phyloP scores from a whole-genome alignment of 2,888 invertebrate genomes.

The Biston betularia region DNA sequence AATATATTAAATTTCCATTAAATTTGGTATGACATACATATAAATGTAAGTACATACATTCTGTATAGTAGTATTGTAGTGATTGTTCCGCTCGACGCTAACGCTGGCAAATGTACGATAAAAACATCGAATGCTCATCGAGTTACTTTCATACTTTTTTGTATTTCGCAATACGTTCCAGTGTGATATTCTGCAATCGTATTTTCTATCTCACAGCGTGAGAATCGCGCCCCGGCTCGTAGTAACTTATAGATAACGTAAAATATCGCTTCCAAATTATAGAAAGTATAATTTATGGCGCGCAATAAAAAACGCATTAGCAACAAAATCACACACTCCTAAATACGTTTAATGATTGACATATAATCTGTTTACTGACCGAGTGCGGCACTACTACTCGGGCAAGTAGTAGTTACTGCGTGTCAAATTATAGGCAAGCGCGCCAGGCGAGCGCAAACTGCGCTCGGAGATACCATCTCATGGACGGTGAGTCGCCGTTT shows the following conservation, averaged over 20 bases:
- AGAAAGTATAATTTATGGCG: slow-evolving; percentile 76
- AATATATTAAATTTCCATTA: too few species aligned
- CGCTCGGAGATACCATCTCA: slow-evolving; percentile 27
- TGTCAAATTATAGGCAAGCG: slow-evolving; percentile 10
- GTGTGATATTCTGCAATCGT: too few species aligned
- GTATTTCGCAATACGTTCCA: neutral
- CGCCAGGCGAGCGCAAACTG: slow-evolving; percentile 12
- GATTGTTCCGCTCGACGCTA: too few species aligned
- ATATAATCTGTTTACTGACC: slow-evolving; percentile 34
- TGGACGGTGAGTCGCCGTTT: slow-evolving; percentile 14
- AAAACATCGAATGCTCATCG: too few species aligned
- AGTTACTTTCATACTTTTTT: neutral
- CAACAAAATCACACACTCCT: slow-evolving; percentile 51
- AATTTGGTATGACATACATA: too few species aligned
- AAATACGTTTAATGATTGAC: slow-evolving; percentile 45
- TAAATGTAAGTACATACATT: too few species aligned
- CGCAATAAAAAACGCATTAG: slow-evolving; percentile 63
- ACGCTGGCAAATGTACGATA: too few species aligned
- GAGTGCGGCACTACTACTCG: neutral
- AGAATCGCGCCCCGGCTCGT: slow-evolving; percentile 28
- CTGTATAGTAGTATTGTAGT: too few species aligned
- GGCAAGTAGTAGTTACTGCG: neutral
- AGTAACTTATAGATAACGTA: slow-evolving; percentile 57
- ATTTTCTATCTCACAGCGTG: slow-evolving; percentile 26
- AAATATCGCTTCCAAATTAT: slow-evolving; percentile 65